phyloP scores from a whole-genome alignment of 2,888 invertebrate genomes.

The Baccha elongata region DNA sequence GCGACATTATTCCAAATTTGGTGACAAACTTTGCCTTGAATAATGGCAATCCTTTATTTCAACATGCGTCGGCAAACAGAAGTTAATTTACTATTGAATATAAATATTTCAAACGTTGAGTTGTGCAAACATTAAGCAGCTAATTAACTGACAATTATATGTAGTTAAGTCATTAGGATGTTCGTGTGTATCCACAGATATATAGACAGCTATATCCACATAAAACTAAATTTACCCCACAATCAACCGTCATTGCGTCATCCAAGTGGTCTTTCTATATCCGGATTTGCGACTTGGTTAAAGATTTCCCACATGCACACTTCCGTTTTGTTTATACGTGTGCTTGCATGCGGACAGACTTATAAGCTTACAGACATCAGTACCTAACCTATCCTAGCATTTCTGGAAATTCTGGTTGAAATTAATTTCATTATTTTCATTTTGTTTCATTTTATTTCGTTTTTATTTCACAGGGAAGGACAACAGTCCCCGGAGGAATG shows the following conservation, averaged over 20 bases:
- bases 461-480: conserved; percentile 78
- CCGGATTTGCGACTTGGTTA: not conserved
- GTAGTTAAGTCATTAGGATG: conserved; percentile 45
- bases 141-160: conserved; percentile 64
- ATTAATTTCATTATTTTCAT: conserved; percentile 60
- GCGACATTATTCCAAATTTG: too few relatives aligned
- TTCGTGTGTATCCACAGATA: not conserved
- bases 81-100: conserved; percentile 55
- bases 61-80: too few relatives aligned
- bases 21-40: too few relatives aligned
- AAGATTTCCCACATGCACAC: conserved; percentile 23
- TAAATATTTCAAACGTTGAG: conserved; percentile 44
- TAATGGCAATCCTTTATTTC: too few relatives aligned
- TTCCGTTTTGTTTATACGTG: conserved; percentile 21
- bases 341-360: conserved; percentile 15
- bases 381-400: not conserved
- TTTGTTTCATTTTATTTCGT: conserved; percentile 46
- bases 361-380: not conserved
- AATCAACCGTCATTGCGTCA: conserved; percentile 5
- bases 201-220: not conserved
- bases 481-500: conserved; percentile 92
- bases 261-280: not conserved
- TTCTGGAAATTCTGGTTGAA: conserved; percentile 3
- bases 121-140: conserved; percentile 52
- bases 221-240: conserved; percentile 7